These are phyloP conservation scores for Amphilophus citrinellus DNA, from an alignment of 2,113 vertebrate genomes.

Conservation along the genomic window DNA sequence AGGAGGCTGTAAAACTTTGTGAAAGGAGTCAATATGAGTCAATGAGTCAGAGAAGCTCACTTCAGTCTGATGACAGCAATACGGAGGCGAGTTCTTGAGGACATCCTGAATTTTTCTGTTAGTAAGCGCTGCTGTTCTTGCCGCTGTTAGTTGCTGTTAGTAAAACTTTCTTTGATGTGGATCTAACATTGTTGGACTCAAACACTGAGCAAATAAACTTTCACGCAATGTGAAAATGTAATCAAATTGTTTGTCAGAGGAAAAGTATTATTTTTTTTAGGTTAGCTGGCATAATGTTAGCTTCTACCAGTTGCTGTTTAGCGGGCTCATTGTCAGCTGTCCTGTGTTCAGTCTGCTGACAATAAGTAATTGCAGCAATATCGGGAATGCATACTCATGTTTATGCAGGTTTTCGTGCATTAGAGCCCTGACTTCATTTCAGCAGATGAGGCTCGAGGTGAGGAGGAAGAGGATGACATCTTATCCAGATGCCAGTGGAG, in stretches of 20 bases:
- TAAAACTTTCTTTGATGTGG: not conserved
- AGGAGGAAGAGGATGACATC: no score
- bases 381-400: not conserved
- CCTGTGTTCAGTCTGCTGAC: not conserved
- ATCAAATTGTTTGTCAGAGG: not conserved
- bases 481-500: no score
- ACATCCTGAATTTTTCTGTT: not conserved
- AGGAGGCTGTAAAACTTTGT: not conserved
- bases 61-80: not conserved
- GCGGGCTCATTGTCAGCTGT: not conserved
- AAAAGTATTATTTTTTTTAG: not conserved
- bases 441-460: not conserved
- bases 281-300: no score
- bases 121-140: not conserved
- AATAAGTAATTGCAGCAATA: slow-evolving; percentile 1
- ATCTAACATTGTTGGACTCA: not conserved
- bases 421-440: not conserved
- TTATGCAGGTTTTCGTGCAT: not conserved
- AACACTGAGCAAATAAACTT: not conserved
- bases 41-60: not conserved
- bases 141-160: not conserved
- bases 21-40: not conserved
- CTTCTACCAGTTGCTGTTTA: not conserved
- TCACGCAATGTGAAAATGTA: not conserved
- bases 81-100: not conserved